A percentile compares a stretch with the other conserved stretches of the same genome.
phyloP scores from a whole-genome alignment of 2,797 vertebrate genomes.

The Caiman crocodilus region DNA sequence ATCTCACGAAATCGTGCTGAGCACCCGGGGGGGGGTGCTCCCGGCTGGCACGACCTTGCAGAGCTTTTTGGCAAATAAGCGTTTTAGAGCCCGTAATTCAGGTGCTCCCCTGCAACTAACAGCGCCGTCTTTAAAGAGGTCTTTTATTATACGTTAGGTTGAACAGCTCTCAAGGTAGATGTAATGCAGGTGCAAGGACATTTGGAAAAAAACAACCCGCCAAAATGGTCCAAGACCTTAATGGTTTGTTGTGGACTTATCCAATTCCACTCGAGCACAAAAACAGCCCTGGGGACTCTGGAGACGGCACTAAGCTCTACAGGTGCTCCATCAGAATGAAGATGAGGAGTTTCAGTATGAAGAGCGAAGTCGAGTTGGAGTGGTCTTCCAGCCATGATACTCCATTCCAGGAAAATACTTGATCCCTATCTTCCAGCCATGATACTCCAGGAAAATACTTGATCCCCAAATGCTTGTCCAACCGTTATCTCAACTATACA shows the following conservation, averaged over 20 bases:
- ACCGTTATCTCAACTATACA: too few species aligned
- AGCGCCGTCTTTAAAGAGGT: too few species aligned
- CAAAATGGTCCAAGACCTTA: background rate
- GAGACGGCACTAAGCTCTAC: background rate
- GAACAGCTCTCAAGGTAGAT: accelerated
- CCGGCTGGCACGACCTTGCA: background rate
- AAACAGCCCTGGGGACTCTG: background rate
- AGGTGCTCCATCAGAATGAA: too few species aligned
- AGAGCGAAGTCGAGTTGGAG: too few species aligned
- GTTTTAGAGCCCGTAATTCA: background rate
- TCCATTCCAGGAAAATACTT: too few species aligned
- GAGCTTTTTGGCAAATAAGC: background rate
- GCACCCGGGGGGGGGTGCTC: background rate
- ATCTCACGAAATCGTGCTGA: background rate
- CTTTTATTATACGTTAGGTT: background rate
- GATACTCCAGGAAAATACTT: too few species aligned
- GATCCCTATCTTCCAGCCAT: too few species aligned
- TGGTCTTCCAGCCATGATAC: too few species aligned
- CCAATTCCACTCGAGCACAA: background rate
- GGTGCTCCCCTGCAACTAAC: background rate
- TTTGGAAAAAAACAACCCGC: accelerated
- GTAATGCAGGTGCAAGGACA: background rate
- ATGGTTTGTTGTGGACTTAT: accelerated
- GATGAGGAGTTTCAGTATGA: too few species aligned
- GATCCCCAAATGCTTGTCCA: too few species aligned